Conservation (phyloP, 2,888 invertebrate species). For the Melangyna quadrimaculata region DNA sequence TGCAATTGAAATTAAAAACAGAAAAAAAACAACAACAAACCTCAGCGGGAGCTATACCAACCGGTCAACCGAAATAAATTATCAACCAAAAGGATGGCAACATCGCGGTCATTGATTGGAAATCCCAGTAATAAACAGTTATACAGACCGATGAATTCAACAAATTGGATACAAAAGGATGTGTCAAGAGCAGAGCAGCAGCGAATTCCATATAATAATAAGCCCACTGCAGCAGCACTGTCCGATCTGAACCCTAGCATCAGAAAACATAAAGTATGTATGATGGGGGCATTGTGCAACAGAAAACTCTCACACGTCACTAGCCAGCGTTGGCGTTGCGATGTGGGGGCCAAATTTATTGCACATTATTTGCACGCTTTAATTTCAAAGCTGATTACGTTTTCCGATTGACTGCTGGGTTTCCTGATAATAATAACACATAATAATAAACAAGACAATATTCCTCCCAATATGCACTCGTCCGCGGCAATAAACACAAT, state of each 20-base stretch:
- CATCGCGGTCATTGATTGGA: slow-evolving; percentile 71
- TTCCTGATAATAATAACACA: slow-evolving; percentile 12
- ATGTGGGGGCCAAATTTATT: slow-evolving; percentile 49
- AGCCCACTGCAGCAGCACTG: neutral
- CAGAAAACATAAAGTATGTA: too few relatives aligned
- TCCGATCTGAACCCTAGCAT: neutral
- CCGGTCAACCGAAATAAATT: slow-evolving; percentile 48
- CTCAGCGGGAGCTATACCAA: neutral
- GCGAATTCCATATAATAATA: neutral
- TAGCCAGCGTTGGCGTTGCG: neutral
- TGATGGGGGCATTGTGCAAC: neutral
- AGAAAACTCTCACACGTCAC: slow-evolving; percentile 44
- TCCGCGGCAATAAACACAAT: neutral
- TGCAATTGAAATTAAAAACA: slow-evolving; percentile 10
- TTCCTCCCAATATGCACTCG: neutral
- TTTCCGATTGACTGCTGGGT: slow-evolving; percentile 44
- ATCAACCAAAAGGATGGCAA: slow-evolving; percentile 63
- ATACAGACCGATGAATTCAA: slow-evolving; percentile 23
- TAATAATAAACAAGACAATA: neutral
- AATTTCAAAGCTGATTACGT: slow-evolving; percentile 64
- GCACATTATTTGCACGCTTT: slow-evolving; percentile 57
- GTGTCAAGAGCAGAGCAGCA: slow-evolving; percentile 16
- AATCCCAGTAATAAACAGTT: slow-evolving; percentile 65
- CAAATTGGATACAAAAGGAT: slow-evolving; percentile 17
- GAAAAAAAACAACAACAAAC: neutral